Evolutionary conservation across 1,140 invertebrate species (phyloP).

Genomic region (Chionoecetes opilio): DNA sequence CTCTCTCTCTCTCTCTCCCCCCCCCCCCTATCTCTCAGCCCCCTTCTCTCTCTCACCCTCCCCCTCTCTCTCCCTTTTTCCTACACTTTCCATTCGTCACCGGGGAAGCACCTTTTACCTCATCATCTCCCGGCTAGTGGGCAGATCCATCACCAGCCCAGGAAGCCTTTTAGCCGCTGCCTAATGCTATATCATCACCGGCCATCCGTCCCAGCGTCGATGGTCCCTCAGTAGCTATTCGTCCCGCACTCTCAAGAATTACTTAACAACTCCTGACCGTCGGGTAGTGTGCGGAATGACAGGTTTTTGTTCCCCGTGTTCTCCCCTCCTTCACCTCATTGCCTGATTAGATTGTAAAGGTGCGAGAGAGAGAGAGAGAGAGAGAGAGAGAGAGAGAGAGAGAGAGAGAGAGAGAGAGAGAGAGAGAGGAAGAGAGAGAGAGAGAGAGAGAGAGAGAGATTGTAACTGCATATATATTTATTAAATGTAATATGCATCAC

Average conservation of each 20-base stretch:
- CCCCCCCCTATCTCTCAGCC: not conserved
- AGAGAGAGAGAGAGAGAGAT: not conserved
- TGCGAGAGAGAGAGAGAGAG: not conserved
- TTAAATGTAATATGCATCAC: not conserved
- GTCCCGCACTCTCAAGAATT: not conserved
- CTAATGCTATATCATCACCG: slow-evolving; percentile 20
- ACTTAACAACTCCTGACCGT: not conserved
- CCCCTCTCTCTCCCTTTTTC: not conserved
- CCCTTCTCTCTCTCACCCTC: not conserved
- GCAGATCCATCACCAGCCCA: slow-evolving; percentile 1
- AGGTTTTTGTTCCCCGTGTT: not conserved
- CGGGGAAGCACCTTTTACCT: not conserved
- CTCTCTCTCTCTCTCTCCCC: not conserved
- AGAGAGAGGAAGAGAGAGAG: not conserved
- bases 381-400: not conserved
- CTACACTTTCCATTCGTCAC: slow-evolving; percentile 5
- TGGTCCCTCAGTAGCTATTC: not conserved
- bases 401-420: no score
- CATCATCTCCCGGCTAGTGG: slow-evolving; percentile 14
- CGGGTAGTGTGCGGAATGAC: not conserved
- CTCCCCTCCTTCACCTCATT: not conserved
- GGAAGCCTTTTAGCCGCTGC: slow-evolving; percentile 15
- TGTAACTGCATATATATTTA: not conserved
- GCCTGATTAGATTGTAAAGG: not conserved
- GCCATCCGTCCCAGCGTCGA: not conserved